Conservation (phyloP, 2,113 vertebrate genomes). For the Cichladusa arquata region DNA sequence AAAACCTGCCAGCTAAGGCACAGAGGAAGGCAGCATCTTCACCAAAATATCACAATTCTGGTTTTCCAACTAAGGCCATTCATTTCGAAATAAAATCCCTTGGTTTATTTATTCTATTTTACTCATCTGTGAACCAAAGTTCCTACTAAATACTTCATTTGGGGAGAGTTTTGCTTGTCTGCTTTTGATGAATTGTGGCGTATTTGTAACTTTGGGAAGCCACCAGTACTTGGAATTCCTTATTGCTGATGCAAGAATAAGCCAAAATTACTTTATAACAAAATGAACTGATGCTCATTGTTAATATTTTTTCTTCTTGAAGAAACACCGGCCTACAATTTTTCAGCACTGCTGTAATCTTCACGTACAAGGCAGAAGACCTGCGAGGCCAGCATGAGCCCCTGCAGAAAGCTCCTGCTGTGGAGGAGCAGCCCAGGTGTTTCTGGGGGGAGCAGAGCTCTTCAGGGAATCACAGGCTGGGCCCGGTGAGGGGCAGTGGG, state of each 20-base stretch:
- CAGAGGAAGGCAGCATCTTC: accelerated
- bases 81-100: background rate
- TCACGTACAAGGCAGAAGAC: background rate
- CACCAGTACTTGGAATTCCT: background rate
- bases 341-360: background rate
- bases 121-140: background rate
- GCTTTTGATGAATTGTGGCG: background rate
- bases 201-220: background rate
- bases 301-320: background rate
- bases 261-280: background rate
- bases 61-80: background rate
- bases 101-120: background rate
- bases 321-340: background rate
- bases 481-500: accelerated
- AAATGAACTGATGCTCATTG: background rate
- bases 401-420: background rate
- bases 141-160: background rate
- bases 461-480: background rate
- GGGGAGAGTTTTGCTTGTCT: background rate
- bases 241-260: background rate
- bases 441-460: background rate
- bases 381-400: background rate
- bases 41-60: background rate
- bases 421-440: background rate
- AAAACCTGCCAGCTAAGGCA: background rate